Evolutionary conservation across 2,113 vertebrate genomes (phyloP).

Genomic region (Nyctibius bracteatus): DNA sequence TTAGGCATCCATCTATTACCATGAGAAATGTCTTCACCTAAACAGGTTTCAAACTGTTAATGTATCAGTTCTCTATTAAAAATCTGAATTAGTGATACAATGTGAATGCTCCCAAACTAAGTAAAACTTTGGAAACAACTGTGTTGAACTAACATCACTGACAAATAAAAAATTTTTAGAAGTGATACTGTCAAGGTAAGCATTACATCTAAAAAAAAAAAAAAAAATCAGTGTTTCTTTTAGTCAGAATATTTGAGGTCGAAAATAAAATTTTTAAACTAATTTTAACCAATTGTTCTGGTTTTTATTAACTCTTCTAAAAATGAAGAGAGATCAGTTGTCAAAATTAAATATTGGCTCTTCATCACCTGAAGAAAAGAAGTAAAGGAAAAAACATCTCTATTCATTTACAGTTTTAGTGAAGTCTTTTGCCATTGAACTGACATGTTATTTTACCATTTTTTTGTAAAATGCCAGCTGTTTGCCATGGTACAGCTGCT

Average conservation of each 20-base stretch:
- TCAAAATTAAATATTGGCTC: not conserved
- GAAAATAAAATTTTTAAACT: not conserved
- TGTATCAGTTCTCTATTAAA: not conserved
- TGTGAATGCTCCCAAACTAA: not conserved
- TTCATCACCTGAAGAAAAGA: not conserved
- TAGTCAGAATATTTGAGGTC: not conserved
- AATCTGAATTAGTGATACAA: not conserved
- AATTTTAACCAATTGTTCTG: not conserved
- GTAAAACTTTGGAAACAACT: not conserved
- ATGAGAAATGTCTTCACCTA: not conserved
- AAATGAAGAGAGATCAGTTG: not conserved
- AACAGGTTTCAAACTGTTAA: not conserved
- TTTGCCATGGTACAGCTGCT: not conserved
- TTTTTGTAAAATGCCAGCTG: not conserved
- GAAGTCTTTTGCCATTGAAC: not conserved
- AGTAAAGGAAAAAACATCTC: not conserved
- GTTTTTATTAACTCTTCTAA: not conserved
- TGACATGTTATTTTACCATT: not conserved
- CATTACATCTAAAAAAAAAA: not conserved
- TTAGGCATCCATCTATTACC: not conserved
- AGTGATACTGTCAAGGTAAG: not conserved
- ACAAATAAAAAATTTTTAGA: not conserved
- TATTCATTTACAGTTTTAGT: not conserved
- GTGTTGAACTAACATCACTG: not conserved
- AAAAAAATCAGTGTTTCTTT: not conserved